Evolutionary conservation across 1,140 invertebrate species (phyloP), one percentile per base, ranked within the genome.

Genomic region (Neoseiulus cucumeris): DNA sequence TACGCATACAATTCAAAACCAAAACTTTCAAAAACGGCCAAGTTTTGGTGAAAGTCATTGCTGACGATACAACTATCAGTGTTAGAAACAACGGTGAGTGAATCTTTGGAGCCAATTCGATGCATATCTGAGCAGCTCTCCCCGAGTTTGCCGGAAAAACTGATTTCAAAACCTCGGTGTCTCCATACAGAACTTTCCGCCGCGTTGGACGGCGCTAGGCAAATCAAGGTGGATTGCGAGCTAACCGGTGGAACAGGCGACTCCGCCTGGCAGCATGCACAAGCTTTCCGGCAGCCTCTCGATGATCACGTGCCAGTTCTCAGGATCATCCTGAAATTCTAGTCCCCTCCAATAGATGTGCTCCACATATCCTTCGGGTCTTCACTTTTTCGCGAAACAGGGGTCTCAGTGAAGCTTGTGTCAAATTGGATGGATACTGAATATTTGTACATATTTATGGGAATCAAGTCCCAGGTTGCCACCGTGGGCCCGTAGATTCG

Each of bases 241-340:
- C 72, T 95, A 41, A 75, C 68, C 0, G 85, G 85, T 22, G 89
- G 89, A 1, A 74, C 75, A 45, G 87, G 87, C 0, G 76, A 82
- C 25, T 70, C 75, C 20, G 83, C 85, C 7, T 95, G 89, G 89
- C 91, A 96, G 74, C 90, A 95, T 72, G 82, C 90, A 7, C 91
- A 96, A 74, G 76, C 94, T 2, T 91, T 92, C 76, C 79, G 91
- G 47, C 84, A 88, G 74, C 73, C 77, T n/a, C 28, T 65, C 39
- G 33, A 66, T 18, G 65, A 55, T 4, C 20, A 47, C 14, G 59
- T 14, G 14, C 4, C 22, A 9, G 51, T 33, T 1, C 51, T 25
- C 51, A 59, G 9, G 9, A 39, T 39, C 4, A 39, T 39, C 33
- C 33, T 39, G 33, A 4, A 9, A 39, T 39, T 39, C 33, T 39